Conservation (phyloP, 2,888 invertebrate species). For the Boloria selene region DNA sequence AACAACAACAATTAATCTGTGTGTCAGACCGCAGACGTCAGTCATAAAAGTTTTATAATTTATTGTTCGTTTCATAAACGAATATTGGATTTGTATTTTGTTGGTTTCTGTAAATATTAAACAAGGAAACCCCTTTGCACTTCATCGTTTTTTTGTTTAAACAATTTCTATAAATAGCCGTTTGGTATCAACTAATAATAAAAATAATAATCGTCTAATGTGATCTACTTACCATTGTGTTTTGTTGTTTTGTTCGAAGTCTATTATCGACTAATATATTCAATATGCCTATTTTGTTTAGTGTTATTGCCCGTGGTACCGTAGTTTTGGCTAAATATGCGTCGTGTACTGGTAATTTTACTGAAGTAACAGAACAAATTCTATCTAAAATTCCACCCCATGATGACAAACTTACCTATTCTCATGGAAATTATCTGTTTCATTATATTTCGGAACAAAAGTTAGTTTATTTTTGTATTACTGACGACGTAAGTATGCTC, state of each 20-base stretch:
- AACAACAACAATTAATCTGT: too few species aligned
- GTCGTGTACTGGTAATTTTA: slow-evolving; percentile 95
- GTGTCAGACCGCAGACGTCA: too few species aligned
- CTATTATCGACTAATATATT: slow-evolving; percentile 25
- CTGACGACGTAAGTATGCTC: slow-evolving; percentile 90
- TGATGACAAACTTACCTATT: slow-evolving; percentile 95
- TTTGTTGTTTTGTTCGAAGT: slow-evolving; percentile 31
- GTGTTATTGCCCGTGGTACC: slow-evolving; percentile 92
- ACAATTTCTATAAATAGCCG: too few species aligned
- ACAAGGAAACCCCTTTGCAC: too few species aligned
- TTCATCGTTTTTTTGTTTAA: too few species aligned
- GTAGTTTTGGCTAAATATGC: slow-evolving; percentile 95
- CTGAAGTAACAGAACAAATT: slow-evolving; percentile 96
- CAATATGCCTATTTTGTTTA: slow-evolving; percentile 94
- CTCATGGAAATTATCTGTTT: slow-evolving; percentile 95
- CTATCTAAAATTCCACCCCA: slow-evolving; percentile 93
- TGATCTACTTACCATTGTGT: slow-evolving; percentile 20
- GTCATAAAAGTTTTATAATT: too few species aligned
- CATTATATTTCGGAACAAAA: slow-evolving; percentile 94
- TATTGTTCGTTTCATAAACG: too few species aligned
- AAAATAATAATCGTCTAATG: slow-evolving; percentile 13
- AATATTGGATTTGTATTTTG: too few species aligned
- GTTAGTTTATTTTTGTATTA: slow-evolving; percentile 96
- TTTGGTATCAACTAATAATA: background rate
- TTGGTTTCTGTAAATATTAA: too few species aligned